Evolutionary conservation across 2,113 vertebrate genomes (phyloP), one percentile per base, ranked within the genome.

Genomic region (Triplophysa dalaica): DNA sequence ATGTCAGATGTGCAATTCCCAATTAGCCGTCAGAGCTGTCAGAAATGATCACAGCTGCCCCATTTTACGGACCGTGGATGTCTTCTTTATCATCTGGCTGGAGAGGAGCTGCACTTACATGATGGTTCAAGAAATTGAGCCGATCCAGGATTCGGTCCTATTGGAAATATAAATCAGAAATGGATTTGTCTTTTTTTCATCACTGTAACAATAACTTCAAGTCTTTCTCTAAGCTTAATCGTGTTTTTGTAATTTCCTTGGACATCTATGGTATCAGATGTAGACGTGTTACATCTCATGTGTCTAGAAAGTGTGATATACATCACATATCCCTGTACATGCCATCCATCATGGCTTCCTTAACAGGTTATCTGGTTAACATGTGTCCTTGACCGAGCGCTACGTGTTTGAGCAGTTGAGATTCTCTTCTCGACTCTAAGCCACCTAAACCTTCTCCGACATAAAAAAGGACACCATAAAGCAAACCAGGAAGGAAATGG

Each of bases 21-120:
- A 80, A 86, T 87, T 89, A 81, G 85, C 89, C 87, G 84, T 89
- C 87, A 88, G 90, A 87, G 89, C 88, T 85, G 72, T 45, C 26
- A 26, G 41, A 72, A 58, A 22, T 75, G 64, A 67, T 76, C 64
- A 24, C 66, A 68, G 29, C 68, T 62, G 45, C 65, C 54, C 63
- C 72, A 62, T 75, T 69, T 60, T 65, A 21, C 21, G 1, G 33
- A 17, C 16, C 1, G 24, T 29, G 29, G 56, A 62, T 61, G 72
- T 48, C 26, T 52, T 33, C 24, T 26, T 77, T 24, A 38, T 77
- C 17, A 10, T 77, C 45, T 65, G 43, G 61, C 41, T 21, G 3
- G 11, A 63, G 60, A 76, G 45, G n/a, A 12, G 1, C 38, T 33
- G 38, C 48, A 38, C 60, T 62, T 62, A 24, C n/a, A 60, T 33